These are phyloP conservation scores for Isotomurus palustris DNA, from an alignment of 2,888 invertebrate species.

Conservation along the genomic window DNA sequence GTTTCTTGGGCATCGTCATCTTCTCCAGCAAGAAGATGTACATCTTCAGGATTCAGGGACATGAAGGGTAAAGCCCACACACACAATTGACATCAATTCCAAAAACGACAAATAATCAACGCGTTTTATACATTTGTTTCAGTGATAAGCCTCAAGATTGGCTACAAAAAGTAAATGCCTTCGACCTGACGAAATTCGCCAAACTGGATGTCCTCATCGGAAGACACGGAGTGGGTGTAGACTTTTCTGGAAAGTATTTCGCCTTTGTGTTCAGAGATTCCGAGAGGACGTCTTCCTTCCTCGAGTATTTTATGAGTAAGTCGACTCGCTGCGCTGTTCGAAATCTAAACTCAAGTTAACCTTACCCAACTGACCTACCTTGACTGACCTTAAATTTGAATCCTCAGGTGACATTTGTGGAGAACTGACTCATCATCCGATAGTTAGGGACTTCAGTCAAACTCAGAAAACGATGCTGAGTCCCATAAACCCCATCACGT, in stretches of 20 bases:
- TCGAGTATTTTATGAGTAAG: conserved; percentile 44
- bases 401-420: conserved; percentile 38
- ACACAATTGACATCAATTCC: no score
- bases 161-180: conserved; percentile 38
- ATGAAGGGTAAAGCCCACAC: conserved; percentile 45
- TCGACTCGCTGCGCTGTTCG: neutral
- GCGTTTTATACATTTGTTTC: no score
- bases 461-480: conserved; percentile 44
- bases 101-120: no score
- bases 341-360: no score
- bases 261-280: conserved; percentile 43
- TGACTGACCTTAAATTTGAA: no score
- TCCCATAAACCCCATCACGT: conserved; percentile 40
- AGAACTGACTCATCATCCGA: conserved; percentile 36
- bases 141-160: conserved; percentile 45
- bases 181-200: conserved; percentile 34
- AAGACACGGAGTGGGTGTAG: conserved; percentile 43
- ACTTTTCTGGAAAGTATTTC: conserved; percentile 42
- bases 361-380: no score
- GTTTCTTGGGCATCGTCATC: conserved; percentile 36
- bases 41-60: conserved; percentile 41
- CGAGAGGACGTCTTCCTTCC: conserved; percentile 37
- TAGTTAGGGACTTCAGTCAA: conserved; percentile 44
- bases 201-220: conserved; percentile 44
- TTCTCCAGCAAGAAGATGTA: conserved; percentile 43